A percentile compares a stretch with the other conserved stretches of the same genome.
These are phyloP conservation scores for Panopea generosa DNA, from an alignment of 2,888 invertebrate genomes.

Conservation along the genomic window DNA sequence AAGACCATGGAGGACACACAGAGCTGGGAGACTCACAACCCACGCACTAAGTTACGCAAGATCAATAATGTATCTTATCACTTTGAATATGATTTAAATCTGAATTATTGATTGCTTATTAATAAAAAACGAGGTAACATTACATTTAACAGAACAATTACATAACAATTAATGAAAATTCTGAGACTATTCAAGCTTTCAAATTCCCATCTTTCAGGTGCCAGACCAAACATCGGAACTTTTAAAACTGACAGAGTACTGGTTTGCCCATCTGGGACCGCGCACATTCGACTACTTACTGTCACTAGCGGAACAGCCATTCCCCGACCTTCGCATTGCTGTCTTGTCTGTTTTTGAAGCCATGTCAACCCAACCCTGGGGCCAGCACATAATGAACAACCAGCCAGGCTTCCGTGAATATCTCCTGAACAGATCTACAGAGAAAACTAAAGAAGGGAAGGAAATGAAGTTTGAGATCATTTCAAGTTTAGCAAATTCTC, in stretches of 20 bases:
- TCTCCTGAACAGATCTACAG: conserved; percentile 90
- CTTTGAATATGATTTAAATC: too few relatives aligned
- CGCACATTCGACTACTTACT: conserved; percentile 88
- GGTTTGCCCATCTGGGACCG: conserved; percentile 88
- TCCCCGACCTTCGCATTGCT: conserved; percentile 91
- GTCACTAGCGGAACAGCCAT: conserved; percentile 91
- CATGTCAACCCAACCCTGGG: conserved; percentile 92
- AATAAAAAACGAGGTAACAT: too few relatives aligned
- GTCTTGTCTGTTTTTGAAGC: conserved; percentile 89
- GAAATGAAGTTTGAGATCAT: conserved; percentile 92
- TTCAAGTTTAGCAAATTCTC: conserved; percentile 85
- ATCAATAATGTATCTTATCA: too few relatives aligned
- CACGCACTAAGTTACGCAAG: too few relatives aligned
- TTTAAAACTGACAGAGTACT: conserved; percentile 87
- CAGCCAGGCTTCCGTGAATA: conserved; percentile 92
- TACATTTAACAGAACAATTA: too few relatives aligned
- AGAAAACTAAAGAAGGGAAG: conserved; percentile 90
- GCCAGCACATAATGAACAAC: conserved; percentile 90
- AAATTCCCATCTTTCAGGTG: conserved; percentile 73
- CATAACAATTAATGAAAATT: too few relatives aligned
- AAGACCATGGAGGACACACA: too few relatives aligned
- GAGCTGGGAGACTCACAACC: too few relatives aligned
- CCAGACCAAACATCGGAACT: conserved; percentile 85
- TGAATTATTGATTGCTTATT: too few relatives aligned
- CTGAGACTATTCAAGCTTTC: too few relatives aligned